Percentiles rank a stretch among this genome's conserved stretches.
These are phyloP conservation scores for Uloborus diversus DNA, from an alignment of 1,140 invertebrate species.

Conservation along the genomic window DNA sequence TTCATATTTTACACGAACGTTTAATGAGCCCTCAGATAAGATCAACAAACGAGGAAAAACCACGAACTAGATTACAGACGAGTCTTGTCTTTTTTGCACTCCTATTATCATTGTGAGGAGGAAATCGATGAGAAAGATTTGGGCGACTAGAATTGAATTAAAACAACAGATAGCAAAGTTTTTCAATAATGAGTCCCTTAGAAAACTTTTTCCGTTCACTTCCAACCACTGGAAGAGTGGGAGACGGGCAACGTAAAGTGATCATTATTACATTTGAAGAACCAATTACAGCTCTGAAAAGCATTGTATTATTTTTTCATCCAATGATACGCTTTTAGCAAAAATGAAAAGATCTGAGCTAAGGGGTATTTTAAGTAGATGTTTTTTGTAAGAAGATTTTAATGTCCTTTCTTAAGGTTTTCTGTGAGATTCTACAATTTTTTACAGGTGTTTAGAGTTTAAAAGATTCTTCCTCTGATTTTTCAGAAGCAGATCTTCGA, in stretches of 20 bases:
- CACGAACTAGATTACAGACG: slow-evolving; percentile 13
- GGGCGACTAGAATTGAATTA: slow-evolving; percentile 29
- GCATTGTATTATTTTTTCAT: too few species aligned
- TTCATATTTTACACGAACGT: neutral
- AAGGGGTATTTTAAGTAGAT: too few species aligned
- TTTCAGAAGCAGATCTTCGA: too few species aligned
- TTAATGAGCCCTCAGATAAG: slow-evolving; percentile 34
- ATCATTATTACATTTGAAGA: neutral
- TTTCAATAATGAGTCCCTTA: slow-evolving; percentile 42
- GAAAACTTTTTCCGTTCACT: slow-evolving; percentile 7
- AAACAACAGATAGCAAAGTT: slow-evolving; percentile 46
- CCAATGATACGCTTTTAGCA: too few species aligned
- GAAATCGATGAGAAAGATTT: slow-evolving; percentile 30
- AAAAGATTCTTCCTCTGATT: too few species aligned
- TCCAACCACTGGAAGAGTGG: neutral
- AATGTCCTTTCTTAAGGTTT: too few species aligned
- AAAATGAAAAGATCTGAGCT: too few species aligned
- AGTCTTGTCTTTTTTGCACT: slow-evolving; percentile 2
- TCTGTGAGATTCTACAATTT: too few species aligned
- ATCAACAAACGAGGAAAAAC: slow-evolving; percentile 39
- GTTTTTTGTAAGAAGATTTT: too few species aligned
- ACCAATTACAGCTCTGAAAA: neutral
- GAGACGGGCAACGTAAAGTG: neutral
- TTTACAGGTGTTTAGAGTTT: too few species aligned
- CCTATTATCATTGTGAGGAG: slow-evolving; percentile 26